phyloP scores from a whole-genome alignment of 2,797 vertebrate species.

The Orestias chungarensis region DNA sequence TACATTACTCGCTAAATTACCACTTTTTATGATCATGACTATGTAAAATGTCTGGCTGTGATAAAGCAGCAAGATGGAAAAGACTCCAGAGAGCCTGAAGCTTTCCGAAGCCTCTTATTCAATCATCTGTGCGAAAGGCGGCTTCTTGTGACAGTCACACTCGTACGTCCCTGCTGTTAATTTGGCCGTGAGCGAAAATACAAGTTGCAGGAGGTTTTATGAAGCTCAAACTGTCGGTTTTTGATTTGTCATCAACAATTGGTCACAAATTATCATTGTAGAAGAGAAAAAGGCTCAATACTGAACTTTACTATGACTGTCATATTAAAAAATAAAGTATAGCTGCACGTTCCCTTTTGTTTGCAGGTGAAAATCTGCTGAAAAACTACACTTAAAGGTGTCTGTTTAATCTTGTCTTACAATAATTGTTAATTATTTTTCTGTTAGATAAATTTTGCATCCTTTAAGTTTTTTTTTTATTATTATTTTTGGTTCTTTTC shows the following conservation, averaged over 20 bases:
- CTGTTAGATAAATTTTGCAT: too few species aligned
- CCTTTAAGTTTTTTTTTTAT: too few species aligned
- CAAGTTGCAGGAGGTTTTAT: background rate
- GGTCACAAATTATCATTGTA: background rate
- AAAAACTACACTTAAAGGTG: too few species aligned
- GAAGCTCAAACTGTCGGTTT: background rate
- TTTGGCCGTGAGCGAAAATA: background rate
- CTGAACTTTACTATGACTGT: too few species aligned
- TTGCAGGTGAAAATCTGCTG: too few species aligned
- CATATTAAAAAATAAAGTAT: background rate
- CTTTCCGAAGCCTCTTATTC: conserved; percentile 9
- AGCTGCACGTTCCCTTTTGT: background rate
- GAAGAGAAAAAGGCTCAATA: background rate
- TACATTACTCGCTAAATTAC: background rate
- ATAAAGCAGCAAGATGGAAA: background rate
- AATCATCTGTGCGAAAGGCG: conserved; percentile 16
- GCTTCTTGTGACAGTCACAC: conserved; percentile 28
- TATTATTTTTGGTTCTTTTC: too few species aligned
- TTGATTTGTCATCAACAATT: background rate
- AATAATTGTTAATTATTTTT: too few species aligned
- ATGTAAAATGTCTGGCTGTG: background rate
- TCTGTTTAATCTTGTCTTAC: too few species aligned
- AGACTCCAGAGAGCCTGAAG: background rate
- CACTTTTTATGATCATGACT: background rate
- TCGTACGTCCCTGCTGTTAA: conserved; percentile 16